Percentiles rank a stretch among this genome's conserved stretches.
phyloP scores from a whole-genome alignment of 2,113 vertebrate species.

The Nipponia nippon region DNA sequence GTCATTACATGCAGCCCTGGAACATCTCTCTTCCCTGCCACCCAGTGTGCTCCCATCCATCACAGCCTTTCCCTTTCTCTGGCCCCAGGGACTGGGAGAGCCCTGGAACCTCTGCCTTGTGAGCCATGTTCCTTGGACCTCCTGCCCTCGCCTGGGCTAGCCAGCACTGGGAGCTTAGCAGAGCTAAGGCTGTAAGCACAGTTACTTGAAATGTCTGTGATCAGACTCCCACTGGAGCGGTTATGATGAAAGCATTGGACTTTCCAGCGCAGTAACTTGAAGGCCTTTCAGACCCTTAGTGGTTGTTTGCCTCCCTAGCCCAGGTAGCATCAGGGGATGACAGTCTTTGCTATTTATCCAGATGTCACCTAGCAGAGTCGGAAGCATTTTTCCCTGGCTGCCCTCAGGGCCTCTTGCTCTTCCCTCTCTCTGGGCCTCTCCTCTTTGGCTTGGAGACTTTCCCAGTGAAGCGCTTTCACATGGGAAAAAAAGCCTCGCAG shows the following conservation, averaged over 20 bases:
- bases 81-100: background rate
- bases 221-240: background rate
- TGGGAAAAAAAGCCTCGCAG: background rate
- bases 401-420: background rate
- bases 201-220: background rate
- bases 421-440: constrained; percentile 10
- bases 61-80: background rate
- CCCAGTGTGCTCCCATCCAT: background rate
- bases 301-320: background rate
- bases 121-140: background rate
- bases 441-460: constrained; percentile 25
- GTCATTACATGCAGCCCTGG: background rate
- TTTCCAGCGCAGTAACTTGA: background rate
- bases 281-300: background rate
- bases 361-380: background rate
- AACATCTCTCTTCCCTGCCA: background rate
- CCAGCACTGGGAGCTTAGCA: background rate
- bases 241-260: background rate
- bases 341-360: background rate
- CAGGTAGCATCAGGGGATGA: background rate
- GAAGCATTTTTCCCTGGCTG: background rate
- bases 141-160: background rate
- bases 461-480: constrained; percentile 31
- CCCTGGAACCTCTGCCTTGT: background rate
- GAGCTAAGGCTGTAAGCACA: background rate